Conservation (phyloP, 2,797 vertebrate genomes). For the Pangasius djambal region DNA sequence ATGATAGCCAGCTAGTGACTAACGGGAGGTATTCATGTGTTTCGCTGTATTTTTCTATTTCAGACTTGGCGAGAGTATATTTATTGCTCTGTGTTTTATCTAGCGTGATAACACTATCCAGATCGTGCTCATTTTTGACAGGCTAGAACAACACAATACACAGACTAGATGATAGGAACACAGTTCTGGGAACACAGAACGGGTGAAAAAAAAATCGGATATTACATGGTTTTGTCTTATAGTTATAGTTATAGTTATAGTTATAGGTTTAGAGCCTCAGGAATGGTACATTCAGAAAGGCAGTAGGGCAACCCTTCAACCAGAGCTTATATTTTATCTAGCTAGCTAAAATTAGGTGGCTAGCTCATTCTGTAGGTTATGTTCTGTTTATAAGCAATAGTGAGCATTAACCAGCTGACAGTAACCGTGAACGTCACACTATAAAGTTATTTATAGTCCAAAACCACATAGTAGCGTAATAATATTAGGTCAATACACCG, state of each 20-base stretch:
- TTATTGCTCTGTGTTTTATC: neutral
- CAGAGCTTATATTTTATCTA: neutral
- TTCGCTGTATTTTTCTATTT: neutral
- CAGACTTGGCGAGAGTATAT: neutral
- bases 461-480: neutral
- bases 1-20: constrained; percentile 11
- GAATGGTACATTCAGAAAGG: neutral
- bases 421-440: neutral
- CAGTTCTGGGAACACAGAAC: too few species aligned
- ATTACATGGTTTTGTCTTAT: too few species aligned
- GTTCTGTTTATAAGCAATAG: neutral
- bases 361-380: neutral
- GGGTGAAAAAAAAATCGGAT: neutral
- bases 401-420: neutral
- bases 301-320: neutral
- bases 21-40: neutral
- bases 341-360: neutral
- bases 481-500: neutral
- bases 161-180: neutral
- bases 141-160: neutral
- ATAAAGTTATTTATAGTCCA: neutral
- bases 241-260: too few species aligned
- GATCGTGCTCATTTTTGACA: neutral
- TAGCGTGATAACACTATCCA: neutral
- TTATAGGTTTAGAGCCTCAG: neutral